Evolutionary conservation across 2,113 vertebrate species (phyloP).

Genomic region (Datnioides undecimradiatus): DNA sequence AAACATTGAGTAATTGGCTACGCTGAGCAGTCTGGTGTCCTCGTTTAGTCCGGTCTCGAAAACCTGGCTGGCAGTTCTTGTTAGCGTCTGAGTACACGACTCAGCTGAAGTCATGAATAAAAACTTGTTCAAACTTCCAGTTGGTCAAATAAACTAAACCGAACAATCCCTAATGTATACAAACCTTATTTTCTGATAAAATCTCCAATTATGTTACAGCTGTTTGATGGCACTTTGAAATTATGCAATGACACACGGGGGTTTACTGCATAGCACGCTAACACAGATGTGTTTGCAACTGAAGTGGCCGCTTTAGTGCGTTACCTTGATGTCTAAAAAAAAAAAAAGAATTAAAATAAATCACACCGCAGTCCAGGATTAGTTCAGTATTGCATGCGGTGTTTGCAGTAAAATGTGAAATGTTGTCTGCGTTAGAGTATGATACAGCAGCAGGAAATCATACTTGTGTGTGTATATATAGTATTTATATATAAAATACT

Average conservation of each 20-base stretch:
- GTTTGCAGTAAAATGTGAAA: not conserved
- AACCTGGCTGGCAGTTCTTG: not conserved
- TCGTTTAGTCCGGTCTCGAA: constrained; percentile 1
- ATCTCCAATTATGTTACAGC: not conserved
- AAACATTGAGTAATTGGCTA: constrained; percentile 55
- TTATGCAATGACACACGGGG: not conserved
- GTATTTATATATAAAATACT: too few relatives aligned
- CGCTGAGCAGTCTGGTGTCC: constrained; percentile 38
- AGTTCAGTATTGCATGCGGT: not conserved
- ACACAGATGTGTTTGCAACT: not conserved
- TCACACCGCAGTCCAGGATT: too few relatives aligned
- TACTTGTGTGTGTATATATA: too few relatives aligned
- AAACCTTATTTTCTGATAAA: not conserved
- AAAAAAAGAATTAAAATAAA: too few relatives aligned
- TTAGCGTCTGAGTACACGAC: not conserved
- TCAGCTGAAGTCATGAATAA: not conserved
- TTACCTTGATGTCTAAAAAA: not conserved
- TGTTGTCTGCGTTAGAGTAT: too few relatives aligned
- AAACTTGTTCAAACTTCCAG: not conserved
- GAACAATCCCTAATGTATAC: not conserved
- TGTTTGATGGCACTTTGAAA: not conserved
- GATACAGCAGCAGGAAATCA: not conserved
- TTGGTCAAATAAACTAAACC: not conserved
- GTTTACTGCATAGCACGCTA: not conserved
- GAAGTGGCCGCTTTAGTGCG: not conserved